Evolutionary conservation across 2,888 invertebrate species (phyloP).

Genomic region (Tiphia femorata): DNA sequence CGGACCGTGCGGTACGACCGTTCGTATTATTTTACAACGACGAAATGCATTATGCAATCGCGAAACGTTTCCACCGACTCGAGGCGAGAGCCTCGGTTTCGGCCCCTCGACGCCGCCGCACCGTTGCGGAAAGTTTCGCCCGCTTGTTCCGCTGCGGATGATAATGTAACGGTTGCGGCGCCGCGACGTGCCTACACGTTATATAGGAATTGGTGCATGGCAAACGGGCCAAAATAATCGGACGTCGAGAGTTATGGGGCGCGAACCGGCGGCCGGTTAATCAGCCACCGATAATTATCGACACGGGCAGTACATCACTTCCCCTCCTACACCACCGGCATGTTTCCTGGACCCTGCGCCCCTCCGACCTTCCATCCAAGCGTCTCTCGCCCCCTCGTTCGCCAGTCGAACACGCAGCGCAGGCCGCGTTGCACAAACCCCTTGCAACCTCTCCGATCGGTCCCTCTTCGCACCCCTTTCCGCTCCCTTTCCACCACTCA

Average conservation of each 20-base stretch:
- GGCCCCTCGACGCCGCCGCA: neutral
- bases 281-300: slow-evolving; percentile 70
- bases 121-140: neutral
- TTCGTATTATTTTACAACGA: too few species aligned
- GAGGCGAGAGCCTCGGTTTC: too few species aligned
- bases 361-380: slow-evolving; percentile 24
- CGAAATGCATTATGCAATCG: too few species aligned
- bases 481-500: slow-evolving; percentile 30
- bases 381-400: slow-evolving; percentile 26
- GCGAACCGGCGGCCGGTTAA: slow-evolving; percentile 68
- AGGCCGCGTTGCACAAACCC: slow-evolving; percentile 23
- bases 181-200: slow-evolving; percentile 45
- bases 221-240: slow-evolving; percentile 68
- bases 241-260: slow-evolving; percentile 69
- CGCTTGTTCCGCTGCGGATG: slow-evolving; percentile 28
- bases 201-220: slow-evolving; percentile 65
- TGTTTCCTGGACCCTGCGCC: slow-evolving; percentile 4
- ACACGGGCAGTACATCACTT: slow-evolving; percentile 68
- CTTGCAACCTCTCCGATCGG: slow-evolving; percentile 34
- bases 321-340: slow-evolving; percentile 37
- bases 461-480: slow-evolving; percentile 25
- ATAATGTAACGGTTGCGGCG: slow-evolving; percentile 43
- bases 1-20: too few species aligned
- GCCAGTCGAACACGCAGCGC: slow-evolving; percentile 20
- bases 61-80: too few species aligned